Base-by-base conservation (phyloP, 2,888 invertebrate species). In the Sarcophaga variegata region DNA sequence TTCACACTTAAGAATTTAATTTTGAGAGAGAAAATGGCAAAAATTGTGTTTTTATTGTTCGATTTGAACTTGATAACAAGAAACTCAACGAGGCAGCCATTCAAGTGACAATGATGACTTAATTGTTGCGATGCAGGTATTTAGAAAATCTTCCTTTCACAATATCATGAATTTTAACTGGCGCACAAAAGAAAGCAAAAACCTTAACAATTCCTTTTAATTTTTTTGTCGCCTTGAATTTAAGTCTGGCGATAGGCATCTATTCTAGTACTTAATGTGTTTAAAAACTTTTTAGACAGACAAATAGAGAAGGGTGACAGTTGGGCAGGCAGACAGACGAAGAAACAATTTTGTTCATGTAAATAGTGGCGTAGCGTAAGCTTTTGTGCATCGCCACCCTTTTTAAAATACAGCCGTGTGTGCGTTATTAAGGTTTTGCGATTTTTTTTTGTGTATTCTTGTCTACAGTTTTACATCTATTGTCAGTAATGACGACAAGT, bases 41-140 rank as follows among this genome's bases (percentile, higher is more conserved):
- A 37, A 37, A 27, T 6, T 2, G 37, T 37, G 8, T 37, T 37
- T 10, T 37, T 37, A 37, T 37, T 37, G 8, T 37, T 37, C 37
- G 6, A 37, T 37, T 37, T 10, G 37, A 37, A 37, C 37, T 37
- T 37, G 37, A 8, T 37, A 37, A 8, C 37, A 8, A 37, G 37
- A 27, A 27, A 27, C 5, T 27, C 5, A 27, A 76, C 54, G 59
- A 79, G 45, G 45, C 62, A 87, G 67, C 72, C 79, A 79, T 77
- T 87, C 81, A 84, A 87, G 74, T 84, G 83, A 78, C 87, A 87
- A 84, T 88, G 85, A 89, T 89, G 88, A 81, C 87, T 89, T 89
- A 89, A 89, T 89, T 89, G 87, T 84, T 87, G 84, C 81, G 82
- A 64, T 81, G 85, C 69, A 82, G 63, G 67, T 63, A 70, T 66